Base-by-base conservation (phyloP, 2,797 vertebrate genomes). In the Phrynocephalus vlangalii region DNA sequence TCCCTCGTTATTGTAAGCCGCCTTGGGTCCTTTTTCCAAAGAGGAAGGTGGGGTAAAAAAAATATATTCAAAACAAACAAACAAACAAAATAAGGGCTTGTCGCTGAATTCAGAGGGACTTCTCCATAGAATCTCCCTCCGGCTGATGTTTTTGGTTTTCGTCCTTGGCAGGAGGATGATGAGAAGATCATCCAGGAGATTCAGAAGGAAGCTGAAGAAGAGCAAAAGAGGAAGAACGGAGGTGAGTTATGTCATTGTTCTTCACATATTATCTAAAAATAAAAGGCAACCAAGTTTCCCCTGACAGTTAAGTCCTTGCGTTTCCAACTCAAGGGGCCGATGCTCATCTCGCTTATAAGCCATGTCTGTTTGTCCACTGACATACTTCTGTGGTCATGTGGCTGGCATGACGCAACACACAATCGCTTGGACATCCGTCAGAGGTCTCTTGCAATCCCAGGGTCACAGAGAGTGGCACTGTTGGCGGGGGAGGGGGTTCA, bases 131-230 rank as follows among this genome's bases (percentile, higher is more conserved):
- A 26, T 63, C 2, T 30, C 26, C 3, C 2, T 30, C 26, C 3
- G 1, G 9, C 0, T 67, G 52, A 3, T 26, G 78, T 48, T 83
- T 33, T 92, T 30, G 6, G 90, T 91, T 90, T 73, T 66, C 89
- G 7, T 86, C 90, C 2, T 44, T 48, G 50, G 5, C 66, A 99
- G 99, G 98, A 99, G 95, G 98, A 99, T 2, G 98, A 99, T 0
- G 98, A 99, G 96, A 98, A 98, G 90, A 97, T 99, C 80, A 99
- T 99, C 85, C 98, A 98, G 93, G 98, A 99, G 87, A 99, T 99
- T 94, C 99, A 99, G 96, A 99, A 97, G 89, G 98, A 99, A 79
- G 99, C 98, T 0, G 98, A 99, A 94, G 98, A 98, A 0, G 98
- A 99, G 83, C 98, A 99, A 79, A 98, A 96, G 91, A 98, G 98